Conservation (phyloP, 1,140 invertebrate genomes). For the Caerostris extrusa region DNA sequence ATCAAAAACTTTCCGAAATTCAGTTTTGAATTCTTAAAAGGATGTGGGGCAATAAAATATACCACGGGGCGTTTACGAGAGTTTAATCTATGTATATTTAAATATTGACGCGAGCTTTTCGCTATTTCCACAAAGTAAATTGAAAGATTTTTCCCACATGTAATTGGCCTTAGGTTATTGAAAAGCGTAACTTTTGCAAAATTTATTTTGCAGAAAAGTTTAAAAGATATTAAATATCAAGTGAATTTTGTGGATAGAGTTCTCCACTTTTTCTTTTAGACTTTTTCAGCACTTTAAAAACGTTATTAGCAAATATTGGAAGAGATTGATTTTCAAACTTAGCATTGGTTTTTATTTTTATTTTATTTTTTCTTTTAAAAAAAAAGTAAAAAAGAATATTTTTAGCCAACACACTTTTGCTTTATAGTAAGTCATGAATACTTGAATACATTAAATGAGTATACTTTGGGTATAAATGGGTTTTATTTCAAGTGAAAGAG, state of each 20-base stretch:
- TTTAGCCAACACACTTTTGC: not conserved
- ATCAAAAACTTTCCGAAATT: conserved; percentile 41
- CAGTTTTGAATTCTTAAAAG: conserved; percentile 56
- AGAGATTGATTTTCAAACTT: not conserved
- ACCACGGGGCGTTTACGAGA: conserved; percentile 51
- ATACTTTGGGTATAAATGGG: not conserved
- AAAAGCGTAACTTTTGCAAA: conserved; percentile 52
- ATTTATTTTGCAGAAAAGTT: conserved; percentile 25
- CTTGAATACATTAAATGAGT: not conserved
- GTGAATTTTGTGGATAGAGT: not conserved
- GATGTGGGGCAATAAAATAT: conserved; percentile 43
- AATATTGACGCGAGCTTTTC: conserved; percentile 57
- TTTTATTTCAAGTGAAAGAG: not conserved
- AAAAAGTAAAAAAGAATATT: not conserved
- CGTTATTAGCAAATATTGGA: conserved; percentile 63
- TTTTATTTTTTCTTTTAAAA: not conserved
- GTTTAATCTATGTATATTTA: conserved; percentile 45
- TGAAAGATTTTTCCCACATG: conserved; percentile 57
- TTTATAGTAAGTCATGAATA: not conserved
- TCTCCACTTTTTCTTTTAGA: not conserved
- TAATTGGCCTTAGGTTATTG: conserved; percentile 70
- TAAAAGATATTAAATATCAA: conserved; percentile 65
- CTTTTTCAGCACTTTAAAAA: not conserved
- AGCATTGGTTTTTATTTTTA: not conserved
- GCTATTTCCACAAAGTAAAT: conserved; percentile 51